Base-by-base conservation (phyloP, 2,113 vertebrate genomes). In the Mormyrus iriodes region DNA sequence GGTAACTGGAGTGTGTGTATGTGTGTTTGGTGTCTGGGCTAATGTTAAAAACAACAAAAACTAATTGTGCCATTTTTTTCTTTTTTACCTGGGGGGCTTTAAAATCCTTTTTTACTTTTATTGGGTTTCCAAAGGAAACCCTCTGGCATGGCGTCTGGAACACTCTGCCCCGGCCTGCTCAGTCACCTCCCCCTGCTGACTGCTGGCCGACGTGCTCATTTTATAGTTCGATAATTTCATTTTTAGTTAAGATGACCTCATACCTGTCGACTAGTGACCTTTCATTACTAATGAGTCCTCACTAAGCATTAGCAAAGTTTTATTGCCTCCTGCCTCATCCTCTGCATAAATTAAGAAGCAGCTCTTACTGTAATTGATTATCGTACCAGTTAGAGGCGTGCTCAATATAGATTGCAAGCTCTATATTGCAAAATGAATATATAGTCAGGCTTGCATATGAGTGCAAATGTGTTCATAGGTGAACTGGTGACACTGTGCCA, bases 331-430 rank as follows among this genome's bases (percentile, higher is more conserved):
- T 86, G 88, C 86, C 90, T 91, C 89, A 90, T 88, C 84, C 76
- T 49, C 17, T 51, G 31, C 86, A 90, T 91, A 69, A 87, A 90
- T 87, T 88, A 79, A 82, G 88, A 48, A 21, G n/a, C 86, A 69
- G 76, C 90, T 92, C 90, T 93, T 90, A 88, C 58, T 42, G 88
- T 89, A 91, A 91, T 93, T 89, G 88, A 92, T 93, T 88, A 92
- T 89, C 83, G 51, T 90, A 58, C 76, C 19, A 89, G 73, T 52
- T 87, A 85, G 53, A 31, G 9, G 65, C 8, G 79, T 46, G 86
- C 53, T 69, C 15, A 90, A 87, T 88, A 85, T 91, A 91, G 61
- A 91, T 91, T 69, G 13, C 19, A 15, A 55, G 53, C 15, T 85
- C 90, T 87, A 89, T 90, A 90, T 87, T 90, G 84, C 87, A 58